Percentiles rank a stretch among this genome's conserved stretches.
These are phyloP conservation scores for Drosophila paranaensis DNA, from an alignment of 2,888 invertebrate species.

Conservation along the genomic window DNA sequence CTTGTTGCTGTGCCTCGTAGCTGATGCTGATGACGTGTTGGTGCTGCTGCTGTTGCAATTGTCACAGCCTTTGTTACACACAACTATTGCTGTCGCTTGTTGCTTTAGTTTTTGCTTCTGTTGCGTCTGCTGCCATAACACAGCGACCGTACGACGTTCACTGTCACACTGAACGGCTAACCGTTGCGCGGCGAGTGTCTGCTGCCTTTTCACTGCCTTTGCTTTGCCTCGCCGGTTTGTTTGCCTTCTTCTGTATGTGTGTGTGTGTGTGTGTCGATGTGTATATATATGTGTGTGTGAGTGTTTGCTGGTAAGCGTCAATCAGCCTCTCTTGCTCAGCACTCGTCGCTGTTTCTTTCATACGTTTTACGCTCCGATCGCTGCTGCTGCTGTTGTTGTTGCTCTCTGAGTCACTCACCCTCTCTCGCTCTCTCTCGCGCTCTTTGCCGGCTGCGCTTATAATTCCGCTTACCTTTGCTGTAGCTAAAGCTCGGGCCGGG, in stretches of 20 bases:
- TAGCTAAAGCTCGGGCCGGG: conserved; percentile 2
- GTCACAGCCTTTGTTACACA: conserved; percentile 21
- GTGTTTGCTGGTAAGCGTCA: conserved; percentile 30
- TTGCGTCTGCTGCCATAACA: conserved; percentile 54
- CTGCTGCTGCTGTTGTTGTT: background rate
- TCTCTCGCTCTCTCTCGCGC: conserved; percentile 5
- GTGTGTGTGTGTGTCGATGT: conserved; percentile 16
- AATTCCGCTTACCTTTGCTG: conserved; percentile 19
- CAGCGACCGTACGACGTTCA: conserved; percentile 77
- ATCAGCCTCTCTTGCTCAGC: conserved; percentile 34
- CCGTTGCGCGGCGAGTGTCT: conserved; percentile 32
- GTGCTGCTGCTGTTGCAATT: background rate
- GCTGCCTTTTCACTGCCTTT: conserved; percentile 30
- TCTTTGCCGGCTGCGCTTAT: conserved; percentile 9
- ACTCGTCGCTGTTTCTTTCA: background rate
- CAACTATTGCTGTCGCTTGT: conserved; percentile 21
- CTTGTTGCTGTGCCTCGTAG: conserved; percentile 59
- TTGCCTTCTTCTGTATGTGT: conserved; percentile 20
- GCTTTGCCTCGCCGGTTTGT: conserved; percentile 49
- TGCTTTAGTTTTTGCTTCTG: conserved; percentile 12
- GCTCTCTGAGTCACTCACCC: conserved; percentile 17
- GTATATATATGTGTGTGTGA: conserved; percentile 1
- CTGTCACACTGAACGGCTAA: conserved; percentile 69
- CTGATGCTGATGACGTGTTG: conserved; percentile 3
- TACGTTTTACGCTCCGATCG: conserved; percentile 20